Percentiles rank a stretch among this genome's conserved stretches.
Conservation (phyloP, 1,140 invertebrate species). For the Yoshiicerus persimilis region DNA sequence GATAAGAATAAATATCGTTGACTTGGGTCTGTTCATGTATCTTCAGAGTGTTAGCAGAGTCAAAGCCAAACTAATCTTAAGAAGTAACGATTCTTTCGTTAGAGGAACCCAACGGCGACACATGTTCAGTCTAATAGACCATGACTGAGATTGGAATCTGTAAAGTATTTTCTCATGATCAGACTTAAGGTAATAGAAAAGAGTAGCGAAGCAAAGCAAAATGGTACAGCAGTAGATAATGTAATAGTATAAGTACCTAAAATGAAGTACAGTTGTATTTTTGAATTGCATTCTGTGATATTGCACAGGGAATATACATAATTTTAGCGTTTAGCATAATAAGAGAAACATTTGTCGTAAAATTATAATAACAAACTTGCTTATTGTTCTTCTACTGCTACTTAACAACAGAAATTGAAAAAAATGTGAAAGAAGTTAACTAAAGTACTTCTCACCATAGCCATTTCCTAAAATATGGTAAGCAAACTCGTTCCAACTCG, state of each 20-base stretch:
- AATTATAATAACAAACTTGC: not conserved
- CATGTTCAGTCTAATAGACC: slow-evolving; percentile 11
- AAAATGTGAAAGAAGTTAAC: not conserved
- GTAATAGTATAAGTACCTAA: too few species aligned
- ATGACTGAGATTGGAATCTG: slow-evolving; percentile 19
- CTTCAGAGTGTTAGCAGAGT: not conserved
- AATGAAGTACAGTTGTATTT: not conserved
- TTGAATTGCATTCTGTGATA: not conserved
- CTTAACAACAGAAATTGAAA: not conserved
- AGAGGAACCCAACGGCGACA: slow-evolving; percentile 17
- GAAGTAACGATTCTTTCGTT: not conserved
- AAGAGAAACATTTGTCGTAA: not conserved
- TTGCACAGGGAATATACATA: too few species aligned
- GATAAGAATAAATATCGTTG: not conserved
- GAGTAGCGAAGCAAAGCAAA: too few species aligned
- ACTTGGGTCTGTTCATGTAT: not conserved
- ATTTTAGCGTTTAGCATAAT: too few species aligned
- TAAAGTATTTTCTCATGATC: slow-evolving; percentile 8
- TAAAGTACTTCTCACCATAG: not conserved
- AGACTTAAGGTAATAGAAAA: not conserved
- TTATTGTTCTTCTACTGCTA: not conserved
- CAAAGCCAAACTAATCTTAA: not conserved
- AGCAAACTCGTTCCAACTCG: not conserved
- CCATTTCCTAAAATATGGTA: not conserved
- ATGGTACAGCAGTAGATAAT: not conserved